Conservation (phyloP, 2,797 vertebrate genomes). For the Manis crassicaudata region DNA sequence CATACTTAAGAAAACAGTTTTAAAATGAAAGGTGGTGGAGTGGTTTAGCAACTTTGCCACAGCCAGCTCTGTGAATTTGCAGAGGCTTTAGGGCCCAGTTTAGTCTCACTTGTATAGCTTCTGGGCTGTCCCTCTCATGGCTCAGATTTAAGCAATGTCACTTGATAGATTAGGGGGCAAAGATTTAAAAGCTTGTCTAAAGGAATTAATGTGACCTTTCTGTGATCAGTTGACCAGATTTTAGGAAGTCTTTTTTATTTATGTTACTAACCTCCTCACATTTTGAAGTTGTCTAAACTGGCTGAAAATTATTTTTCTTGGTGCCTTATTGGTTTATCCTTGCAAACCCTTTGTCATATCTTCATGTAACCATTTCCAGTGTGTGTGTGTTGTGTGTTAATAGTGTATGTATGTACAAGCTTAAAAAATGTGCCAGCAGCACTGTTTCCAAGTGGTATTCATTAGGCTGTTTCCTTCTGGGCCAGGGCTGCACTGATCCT, state of each 20-base stretch:
- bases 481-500: slow-evolving; percentile 64
- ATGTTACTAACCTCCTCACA: neutral
- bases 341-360: slow-evolving; percentile 55
- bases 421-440: slow-evolving; percentile 63
- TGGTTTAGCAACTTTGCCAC: neutral
- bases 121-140: neutral
- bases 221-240: neutral
- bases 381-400: neutral
- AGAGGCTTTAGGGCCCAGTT: neutral
- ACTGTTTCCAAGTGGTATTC: slow-evolving; percentile 70
- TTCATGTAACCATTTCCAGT: neutral
- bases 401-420: slow-evolving; percentile 48
- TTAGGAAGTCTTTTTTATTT: neutral
- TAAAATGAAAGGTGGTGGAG: neutral
- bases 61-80: neutral
- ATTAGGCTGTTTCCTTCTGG: slow-evolving; percentile 72
- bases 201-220: neutral
- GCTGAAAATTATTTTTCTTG: slow-evolving; percentile 57
- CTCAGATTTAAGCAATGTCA: neutral
- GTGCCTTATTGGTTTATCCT: slow-evolving; percentile 76
- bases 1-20: neutral
- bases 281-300: slow-evolving; percentile 55
- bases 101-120: neutral
- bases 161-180: neutral
- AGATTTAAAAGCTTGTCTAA: neutral